Conservation (phyloP, 2,888 invertebrate genomes). For the Cremastobaeus sp. region DNA sequence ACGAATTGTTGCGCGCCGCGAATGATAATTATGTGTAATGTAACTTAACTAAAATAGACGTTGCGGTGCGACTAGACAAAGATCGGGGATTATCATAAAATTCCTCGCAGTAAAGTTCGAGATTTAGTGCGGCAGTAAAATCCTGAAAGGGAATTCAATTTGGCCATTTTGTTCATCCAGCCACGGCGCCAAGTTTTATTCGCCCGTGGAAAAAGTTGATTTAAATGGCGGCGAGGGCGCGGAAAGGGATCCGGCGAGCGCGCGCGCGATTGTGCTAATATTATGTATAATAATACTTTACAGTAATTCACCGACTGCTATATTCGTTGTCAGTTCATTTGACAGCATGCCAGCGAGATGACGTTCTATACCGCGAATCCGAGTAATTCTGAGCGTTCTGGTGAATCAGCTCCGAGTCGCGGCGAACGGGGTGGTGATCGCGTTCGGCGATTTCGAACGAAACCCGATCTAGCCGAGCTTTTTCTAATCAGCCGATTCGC, state of each 20-base stretch:
- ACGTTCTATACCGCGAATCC: slow-evolving; percentile 48
- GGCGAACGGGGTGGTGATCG: no score
- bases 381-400: slow-evolving; percentile 48
- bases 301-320: slow-evolving; percentile 44
- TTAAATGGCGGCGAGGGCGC: no score
- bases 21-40: slow-evolving; percentile 44
- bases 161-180: no score
- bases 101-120: slow-evolving; percentile 19
- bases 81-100: slow-evolving; percentile 40
- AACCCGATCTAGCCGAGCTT: no score
- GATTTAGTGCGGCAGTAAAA: slow-evolving; percentile 14
- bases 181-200: no score
- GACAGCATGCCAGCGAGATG: slow-evolving; percentile 54
- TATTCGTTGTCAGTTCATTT: slow-evolving; percentile 51
- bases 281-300: slow-evolving; percentile 30
- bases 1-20: slow-evolving; percentile 38
- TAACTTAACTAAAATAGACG: slow-evolving; percentile 28
- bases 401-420: slow-evolving; percentile 47
- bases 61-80: slow-evolving; percentile 23
- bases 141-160: no score
- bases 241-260: no score
- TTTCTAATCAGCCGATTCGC: no score
- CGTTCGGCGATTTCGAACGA: no score
- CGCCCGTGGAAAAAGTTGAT: no score
- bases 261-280: slow-evolving; percentile 5